A percentile compares a stretch with the other conserved stretches of the same genome.
These are phyloP conservation scores for Euplexia lucipara DNA, from an alignment of 2,888 invertebrate species.

Conservation along the genomic window DNA sequence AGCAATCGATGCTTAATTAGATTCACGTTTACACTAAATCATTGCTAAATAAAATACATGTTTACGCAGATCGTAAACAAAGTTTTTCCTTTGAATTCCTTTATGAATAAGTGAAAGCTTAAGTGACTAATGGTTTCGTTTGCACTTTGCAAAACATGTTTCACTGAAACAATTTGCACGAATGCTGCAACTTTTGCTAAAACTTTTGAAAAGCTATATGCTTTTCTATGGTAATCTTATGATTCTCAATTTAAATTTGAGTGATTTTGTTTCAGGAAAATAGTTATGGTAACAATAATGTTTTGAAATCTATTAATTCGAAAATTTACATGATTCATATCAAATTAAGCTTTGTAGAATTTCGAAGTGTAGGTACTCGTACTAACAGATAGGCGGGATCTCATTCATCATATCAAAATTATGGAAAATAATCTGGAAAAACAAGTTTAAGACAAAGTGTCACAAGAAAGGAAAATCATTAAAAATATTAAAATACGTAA, in stretches of 20 bases:
- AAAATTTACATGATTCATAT: background rate
- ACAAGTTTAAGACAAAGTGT: conserved; percentile 19
- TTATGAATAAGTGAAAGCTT: conserved; percentile 62
- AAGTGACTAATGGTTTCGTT: conserved; percentile 53
- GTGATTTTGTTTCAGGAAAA: background rate
- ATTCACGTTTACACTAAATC: conserved; percentile 9
- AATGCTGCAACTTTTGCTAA: conserved; percentile 31
- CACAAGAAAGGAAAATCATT: conserved; percentile 31
- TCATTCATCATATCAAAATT: background rate
- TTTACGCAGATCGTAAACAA: conserved; percentile 30
- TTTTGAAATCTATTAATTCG: background rate
- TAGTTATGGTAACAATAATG: background rate
- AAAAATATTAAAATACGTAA: conserved; percentile 36
- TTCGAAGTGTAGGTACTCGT: background rate
- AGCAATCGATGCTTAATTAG: conserved; percentile 15
- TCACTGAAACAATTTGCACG: conserved; percentile 42
- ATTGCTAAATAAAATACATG: conserved; percentile 18
- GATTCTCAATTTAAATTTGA: background rate
- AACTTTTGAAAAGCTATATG: conserved; percentile 18
- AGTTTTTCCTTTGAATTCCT: conserved; percentile 39
- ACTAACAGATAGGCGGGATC: background rate
- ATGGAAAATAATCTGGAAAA: conserved; percentile 1
- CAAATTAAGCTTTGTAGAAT: background rate
- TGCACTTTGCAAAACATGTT: conserved; percentile 53
- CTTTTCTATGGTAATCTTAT: background rate